Evolutionary conservation across 2,888 invertebrate species (phyloP).

Genomic region (Leptopterna dolabrata): DNA sequence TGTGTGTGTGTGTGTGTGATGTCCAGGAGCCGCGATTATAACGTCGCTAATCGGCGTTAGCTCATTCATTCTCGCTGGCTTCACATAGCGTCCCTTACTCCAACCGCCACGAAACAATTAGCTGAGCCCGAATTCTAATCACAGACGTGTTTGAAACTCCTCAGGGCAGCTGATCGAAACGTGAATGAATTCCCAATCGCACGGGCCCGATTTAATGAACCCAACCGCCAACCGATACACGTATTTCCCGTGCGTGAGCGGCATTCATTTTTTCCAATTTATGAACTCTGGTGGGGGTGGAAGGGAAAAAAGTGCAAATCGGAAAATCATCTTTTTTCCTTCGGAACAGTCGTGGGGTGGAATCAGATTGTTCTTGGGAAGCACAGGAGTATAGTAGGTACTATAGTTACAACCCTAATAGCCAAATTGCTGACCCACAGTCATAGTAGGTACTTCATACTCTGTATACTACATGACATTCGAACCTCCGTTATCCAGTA

Average conservation of each 20-base stretch:
- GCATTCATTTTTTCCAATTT: slow-evolving; percentile 18
- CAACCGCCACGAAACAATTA: not conserved
- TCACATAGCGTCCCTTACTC: not conserved
- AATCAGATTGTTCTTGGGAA: not conserved
- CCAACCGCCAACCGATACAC: not conserved
- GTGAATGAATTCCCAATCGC: slow-evolving; percentile 10
- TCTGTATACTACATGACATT: no score
- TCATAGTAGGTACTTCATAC: no score
- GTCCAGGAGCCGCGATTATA: not conserved
- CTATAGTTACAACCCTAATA: no score
- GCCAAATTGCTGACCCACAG: no score
- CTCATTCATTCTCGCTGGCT: not conserved
- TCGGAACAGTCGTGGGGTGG: not conserved
- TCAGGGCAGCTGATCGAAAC: slow-evolving; percentile 33
- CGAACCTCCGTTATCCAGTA: no score
- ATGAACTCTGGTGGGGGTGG: not conserved
- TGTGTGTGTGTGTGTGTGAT: no score
- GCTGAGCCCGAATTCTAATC: slow-evolving; percentile 14
- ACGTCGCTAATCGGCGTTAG: not conserved
- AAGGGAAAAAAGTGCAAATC: not conserved
- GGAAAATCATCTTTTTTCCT: not conserved
- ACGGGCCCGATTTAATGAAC: not conserved
- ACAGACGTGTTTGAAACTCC: slow-evolving; percentile 22
- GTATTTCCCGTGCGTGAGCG: slow-evolving; percentile 31
- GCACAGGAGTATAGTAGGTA: no score